Conservation (phyloP, 1,140 invertebrate genomes). For the Ips typographus region DNA sequence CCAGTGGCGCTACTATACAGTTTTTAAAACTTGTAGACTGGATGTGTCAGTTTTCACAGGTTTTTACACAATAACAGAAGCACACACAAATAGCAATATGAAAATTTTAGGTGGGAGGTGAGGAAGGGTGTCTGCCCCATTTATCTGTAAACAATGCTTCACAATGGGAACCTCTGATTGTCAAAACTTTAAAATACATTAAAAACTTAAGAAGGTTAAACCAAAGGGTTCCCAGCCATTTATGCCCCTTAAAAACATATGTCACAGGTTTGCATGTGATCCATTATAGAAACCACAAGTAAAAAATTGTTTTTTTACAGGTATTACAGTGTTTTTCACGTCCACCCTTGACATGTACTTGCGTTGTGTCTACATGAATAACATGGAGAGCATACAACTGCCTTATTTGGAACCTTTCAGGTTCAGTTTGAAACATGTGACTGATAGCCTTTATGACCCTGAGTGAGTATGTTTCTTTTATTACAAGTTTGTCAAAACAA, state of each 20-base stretch:
- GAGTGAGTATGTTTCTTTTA: neutral
- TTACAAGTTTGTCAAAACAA: no score
- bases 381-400: neutral
- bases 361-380: neutral
- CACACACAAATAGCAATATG: slow-evolving; percentile 3
- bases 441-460: neutral
- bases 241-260: neutral
- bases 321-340: neutral
- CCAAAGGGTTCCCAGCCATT: neutral
- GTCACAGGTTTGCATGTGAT: neutral
- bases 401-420: neutral
- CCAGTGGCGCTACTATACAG: slow-evolving; percentile 13
- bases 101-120: neutral
- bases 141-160: slow-evolving; percentile 11
- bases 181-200: slow-evolving; percentile 6
- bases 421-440: neutral
- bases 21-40: slow-evolving; percentile 25
- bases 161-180: slow-evolving; percentile 14
- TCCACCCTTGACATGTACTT: neutral
- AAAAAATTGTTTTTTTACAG: neutral
- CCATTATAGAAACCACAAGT: neutral
- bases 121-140: neutral
- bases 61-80: neutral
- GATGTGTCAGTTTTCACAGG: slow-evolving; percentile 17
- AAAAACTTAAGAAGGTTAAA: slow-evolving; percentile 1